Conservation (phyloP, 2,113 vertebrate species). For the Bufo bufo region DNA sequence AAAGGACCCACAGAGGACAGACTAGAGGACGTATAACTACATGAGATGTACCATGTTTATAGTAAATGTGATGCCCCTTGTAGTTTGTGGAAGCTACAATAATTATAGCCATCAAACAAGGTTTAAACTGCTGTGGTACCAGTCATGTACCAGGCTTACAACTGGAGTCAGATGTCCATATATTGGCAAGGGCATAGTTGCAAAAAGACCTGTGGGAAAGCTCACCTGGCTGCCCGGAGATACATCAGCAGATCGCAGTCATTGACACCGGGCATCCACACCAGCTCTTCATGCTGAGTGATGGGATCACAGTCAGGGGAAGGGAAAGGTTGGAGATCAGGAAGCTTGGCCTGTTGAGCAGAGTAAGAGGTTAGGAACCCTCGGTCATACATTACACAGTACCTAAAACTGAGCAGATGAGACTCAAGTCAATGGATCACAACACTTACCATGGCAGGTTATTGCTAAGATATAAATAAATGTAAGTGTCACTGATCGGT, state of each 20-base stretch:
- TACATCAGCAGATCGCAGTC: slow-evolving; percentile 99
- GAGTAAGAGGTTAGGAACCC: not conserved
- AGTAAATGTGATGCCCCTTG: too few species aligned
- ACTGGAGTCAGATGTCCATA: too few species aligned
- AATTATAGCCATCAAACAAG: too few species aligned
- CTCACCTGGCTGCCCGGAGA: slow-evolving; percentile 94
- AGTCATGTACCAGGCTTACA: too few species aligned
- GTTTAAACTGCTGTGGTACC: too few species aligned
- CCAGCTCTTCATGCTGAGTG: slow-evolving; percentile 95
- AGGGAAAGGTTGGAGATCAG: slow-evolving; percentile 93
- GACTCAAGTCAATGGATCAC: not conserved
- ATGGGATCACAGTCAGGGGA: slow-evolving; percentile 87
- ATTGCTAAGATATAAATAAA: not conserved
- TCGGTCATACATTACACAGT: not conserved
- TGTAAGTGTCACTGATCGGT: too few species aligned
- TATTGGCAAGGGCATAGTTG: not conserved
- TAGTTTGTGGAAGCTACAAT: too few species aligned
- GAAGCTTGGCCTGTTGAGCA: slow-evolving; percentile 89
- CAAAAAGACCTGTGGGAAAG: not conserved
- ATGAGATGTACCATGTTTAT: too few species aligned
- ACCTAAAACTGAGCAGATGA: not conserved
- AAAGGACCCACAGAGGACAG: too few species aligned
- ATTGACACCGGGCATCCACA: slow-evolving; percentile 98
- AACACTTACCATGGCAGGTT: not conserved
- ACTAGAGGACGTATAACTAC: too few species aligned